Base-by-base conservation (phyloP, 2,113 vertebrate genomes). In the Echinops telfairi region DNA sequence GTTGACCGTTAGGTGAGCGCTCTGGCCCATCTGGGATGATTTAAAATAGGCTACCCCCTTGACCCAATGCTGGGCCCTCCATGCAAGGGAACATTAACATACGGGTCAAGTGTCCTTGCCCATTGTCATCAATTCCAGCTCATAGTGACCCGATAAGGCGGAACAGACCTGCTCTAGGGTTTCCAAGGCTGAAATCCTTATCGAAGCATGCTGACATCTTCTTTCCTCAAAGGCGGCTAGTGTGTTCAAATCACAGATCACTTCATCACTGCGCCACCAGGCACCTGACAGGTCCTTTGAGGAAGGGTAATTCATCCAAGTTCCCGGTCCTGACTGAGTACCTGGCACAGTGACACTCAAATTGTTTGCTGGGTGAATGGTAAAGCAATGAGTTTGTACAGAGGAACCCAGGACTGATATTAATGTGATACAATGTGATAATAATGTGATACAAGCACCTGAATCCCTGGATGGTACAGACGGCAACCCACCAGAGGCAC, bases 351-450 rank as follows among this genome's bases (percentile, higher is more conserved):
- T 77, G 36, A 83, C 58, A 31, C 33, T 90, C 47, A 81, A 88
- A 86, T 57, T 82, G 33, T 89, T 19, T 90, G 43, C 23, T 91
- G 33, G 36, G 57, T 83, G 38, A 93, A 83, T 83, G 73, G 86
- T 27, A 23, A 76, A 76, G 47, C 47, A 53, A 77, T 43, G 40
- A 43, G 38, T 43, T 43, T 77, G 43, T 17, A 43, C 16, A 5
- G 40, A 77, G 75, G 12, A 95, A 91, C 9, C 40, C 22, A 10
- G 75, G 33, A 3, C 31, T 79, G 25, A 87, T 19, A 91, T n/a
- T 43, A 58, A 57, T 47, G 43, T 47, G 43, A 47, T 47, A 47
- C 43, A 47, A 47, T 47, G 43, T 47, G 43, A 47, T 62, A 66
- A 78, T 9, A 64, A 78, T 19, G 81, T n/a, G 57, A 86, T 3